A percentile compares a stretch with the other conserved stretches of the same genome.
These are phyloP conservation scores for Sarcophaga variegata DNA, from an alignment of 2,888 invertebrate species.

Conservation along the genomic window DNA sequence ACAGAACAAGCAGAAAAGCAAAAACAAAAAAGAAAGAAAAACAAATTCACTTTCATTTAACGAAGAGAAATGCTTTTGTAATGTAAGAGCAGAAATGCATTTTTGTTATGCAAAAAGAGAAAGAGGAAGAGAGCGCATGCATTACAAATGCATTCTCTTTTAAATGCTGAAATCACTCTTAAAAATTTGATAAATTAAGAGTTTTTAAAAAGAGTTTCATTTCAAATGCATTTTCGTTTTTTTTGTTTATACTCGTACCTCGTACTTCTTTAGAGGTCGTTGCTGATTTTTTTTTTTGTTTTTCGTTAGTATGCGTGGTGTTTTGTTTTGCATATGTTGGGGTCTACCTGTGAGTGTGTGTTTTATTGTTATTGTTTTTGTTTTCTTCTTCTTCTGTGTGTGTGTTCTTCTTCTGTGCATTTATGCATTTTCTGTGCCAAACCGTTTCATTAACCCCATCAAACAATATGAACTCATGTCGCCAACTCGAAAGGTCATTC, in stretches of 20 bases:
- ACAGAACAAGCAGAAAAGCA: conserved; percentile 22
- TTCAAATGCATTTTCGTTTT: conserved; percentile 6
- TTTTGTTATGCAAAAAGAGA: background rate
- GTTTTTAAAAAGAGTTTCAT: conserved; percentile 26
- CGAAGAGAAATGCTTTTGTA: conserved; percentile 17
- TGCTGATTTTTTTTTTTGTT: conserved; percentile 43
- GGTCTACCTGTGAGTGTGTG: conserved; percentile 47
- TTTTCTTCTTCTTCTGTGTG: conserved; percentile 6
- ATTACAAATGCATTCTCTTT: background rate
- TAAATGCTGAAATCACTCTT: background rate
- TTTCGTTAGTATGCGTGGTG: conserved; percentile 28
- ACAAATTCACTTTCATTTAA: conserved; percentile 69
- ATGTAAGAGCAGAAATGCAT: background rate
- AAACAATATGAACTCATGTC: conserved; percentile 68
- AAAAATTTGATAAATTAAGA: too few relatives aligned
- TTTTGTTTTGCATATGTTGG: conserved; percentile 28
- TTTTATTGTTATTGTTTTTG: background rate
- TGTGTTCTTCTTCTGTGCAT: conserved; percentile 38
- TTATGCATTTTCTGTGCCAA: conserved; percentile 79
- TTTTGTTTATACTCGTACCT: background rate
- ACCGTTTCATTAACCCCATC: conserved; percentile 81
- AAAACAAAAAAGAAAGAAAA: conserved; percentile 43
- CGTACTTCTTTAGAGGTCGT: conserved; percentile 66
- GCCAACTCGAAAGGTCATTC: conserved; percentile 66
- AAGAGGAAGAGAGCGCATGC: background rate